These are phyloP conservation scores for Alexandromys fortis DNA, from an alignment of 2,113 vertebrate species.

Conservation along the genomic window DNA sequence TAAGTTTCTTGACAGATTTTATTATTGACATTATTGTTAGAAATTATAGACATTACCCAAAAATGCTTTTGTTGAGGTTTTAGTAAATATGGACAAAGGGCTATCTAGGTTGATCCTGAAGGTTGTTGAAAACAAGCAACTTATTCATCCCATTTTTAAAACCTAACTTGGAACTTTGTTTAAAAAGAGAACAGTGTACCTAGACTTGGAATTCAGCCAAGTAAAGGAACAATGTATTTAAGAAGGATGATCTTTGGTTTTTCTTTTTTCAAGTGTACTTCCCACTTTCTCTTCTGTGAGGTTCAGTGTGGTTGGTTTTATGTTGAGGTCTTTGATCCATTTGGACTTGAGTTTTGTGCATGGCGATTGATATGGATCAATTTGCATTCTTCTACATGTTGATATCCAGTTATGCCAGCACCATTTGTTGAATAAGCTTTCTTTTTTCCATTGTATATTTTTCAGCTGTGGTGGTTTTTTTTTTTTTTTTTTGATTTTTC, in stretches of 20 bases:
- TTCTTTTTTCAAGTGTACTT: background rate
- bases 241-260: constrained; percentile 45
- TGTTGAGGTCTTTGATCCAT: too few species aligned
- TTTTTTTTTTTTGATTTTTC: too few species aligned
- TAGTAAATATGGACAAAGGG: constrained; percentile 36
- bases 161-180: constrained; percentile 53
- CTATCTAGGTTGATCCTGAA: constrained; percentile 50
- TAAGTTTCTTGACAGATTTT: constrained; percentile 7
- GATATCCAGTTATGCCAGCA: too few species aligned
- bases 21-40: background rate
- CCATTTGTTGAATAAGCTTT: too few species aligned
- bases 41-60: constrained; percentile 49
- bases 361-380: too few species aligned
- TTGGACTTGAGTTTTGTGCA: too few species aligned
- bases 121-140: constrained; percentile 48
- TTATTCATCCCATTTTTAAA: constrained; percentile 49
- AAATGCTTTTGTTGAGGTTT: constrained; percentile 45
- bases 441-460: too few species aligned
- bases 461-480: too few species aligned
- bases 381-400: too few species aligned
- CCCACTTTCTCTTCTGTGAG: too few species aligned
- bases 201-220: constrained; percentile 40
- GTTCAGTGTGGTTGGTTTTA: too few species aligned
- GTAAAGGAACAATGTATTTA: constrained; percentile 40
- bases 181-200: constrained; percentile 43